These are phyloP conservation scores for Martes martes DNA, from an alignment of 2,113 vertebrate species.

Conservation along the genomic window DNA sequence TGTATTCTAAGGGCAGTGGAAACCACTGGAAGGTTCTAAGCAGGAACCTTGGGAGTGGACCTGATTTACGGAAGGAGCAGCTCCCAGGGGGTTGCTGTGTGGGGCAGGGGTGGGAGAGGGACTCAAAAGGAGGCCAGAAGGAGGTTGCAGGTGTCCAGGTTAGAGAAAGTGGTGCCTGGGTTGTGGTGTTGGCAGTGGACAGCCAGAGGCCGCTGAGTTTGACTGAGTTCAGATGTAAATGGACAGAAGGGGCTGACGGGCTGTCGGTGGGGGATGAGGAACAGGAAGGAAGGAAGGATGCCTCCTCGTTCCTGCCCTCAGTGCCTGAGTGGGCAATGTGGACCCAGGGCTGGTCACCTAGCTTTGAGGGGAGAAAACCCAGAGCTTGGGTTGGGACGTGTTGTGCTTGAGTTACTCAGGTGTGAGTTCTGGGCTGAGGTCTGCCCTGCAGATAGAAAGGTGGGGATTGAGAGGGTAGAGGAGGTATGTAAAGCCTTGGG, in stretches of 20 bases:
- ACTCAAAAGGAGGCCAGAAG: background rate
- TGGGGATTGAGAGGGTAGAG: background rate
- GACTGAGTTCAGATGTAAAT: accelerated
- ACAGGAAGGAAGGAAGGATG: background rate
- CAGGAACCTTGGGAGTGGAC: background rate
- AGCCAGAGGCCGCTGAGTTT: background rate
- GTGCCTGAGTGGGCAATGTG: accelerated
- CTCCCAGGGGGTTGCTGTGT: background rate
- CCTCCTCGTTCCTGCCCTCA: too few relatives aligned
- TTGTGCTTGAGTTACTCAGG: background rate
- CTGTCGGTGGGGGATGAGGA: background rate
- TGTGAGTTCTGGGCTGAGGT: background rate
- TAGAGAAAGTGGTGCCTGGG: background rate
- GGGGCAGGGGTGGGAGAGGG: background rate
- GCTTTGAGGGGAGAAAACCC: background rate
- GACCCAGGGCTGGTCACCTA: background rate
- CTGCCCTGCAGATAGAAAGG: background rate
- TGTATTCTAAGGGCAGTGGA: background rate
- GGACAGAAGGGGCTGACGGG: background rate
- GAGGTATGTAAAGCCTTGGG: background rate
- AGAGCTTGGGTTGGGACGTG: too few relatives aligned
- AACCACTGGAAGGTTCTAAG: background rate
- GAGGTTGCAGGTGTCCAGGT: accelerated
- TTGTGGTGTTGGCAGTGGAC: accelerated
- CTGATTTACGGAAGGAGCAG: background rate